Evolutionary conservation across 1,140 invertebrate genomes (phyloP).

Genomic region (Brachionus rotundiformis): DNA sequence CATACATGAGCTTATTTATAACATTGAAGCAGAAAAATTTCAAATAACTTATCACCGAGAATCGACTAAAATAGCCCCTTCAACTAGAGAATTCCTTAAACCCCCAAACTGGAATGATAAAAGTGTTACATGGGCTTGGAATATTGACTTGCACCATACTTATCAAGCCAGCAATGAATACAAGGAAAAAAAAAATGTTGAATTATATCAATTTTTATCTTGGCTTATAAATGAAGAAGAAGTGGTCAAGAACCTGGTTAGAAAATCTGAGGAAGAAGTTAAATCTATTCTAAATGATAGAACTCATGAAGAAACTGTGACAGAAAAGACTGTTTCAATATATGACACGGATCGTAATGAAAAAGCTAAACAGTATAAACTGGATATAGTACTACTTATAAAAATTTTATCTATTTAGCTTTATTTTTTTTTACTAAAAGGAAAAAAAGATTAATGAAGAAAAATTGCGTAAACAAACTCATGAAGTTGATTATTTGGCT

Average conservation of each 20-base stretch:
- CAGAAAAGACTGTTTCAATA: conserved; percentile 62
- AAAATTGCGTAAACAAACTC: conserved; percentile 61
- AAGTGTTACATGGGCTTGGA: conserved; percentile 58
- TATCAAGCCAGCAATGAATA: conserved; percentile 61
- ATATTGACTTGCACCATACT: conserved; percentile 60
- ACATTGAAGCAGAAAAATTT: conserved; percentile 62
- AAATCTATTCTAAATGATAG: conserved; percentile 53
- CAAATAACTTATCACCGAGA: conserved; percentile 63
- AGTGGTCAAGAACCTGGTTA: conserved; percentile 56
- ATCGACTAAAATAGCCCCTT: conserved; percentile 60
- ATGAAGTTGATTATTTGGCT: conserved; percentile 64
- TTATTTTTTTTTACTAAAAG: conserved; percentile 53
- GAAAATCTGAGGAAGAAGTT: conserved; percentile 63
- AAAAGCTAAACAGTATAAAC: conserved; percentile 63
- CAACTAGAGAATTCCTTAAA: conserved; percentile 62
- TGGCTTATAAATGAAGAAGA: conserved; percentile 60
- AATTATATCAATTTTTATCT: conserved; percentile 61
- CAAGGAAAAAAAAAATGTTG: conserved; percentile 59
- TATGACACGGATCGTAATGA: conserved; percentile 65
- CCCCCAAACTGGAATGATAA: conserved; percentile 64
- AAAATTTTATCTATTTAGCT: neutral
- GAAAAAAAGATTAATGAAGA: conserved; percentile 60
- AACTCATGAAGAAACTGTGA: conserved; percentile 59
- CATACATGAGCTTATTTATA: conserved; percentile 60
- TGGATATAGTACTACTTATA: conserved; percentile 58